These are phyloP conservation scores for Nixonia krombeini DNA, from an alignment of 1,140 invertebrate genomes.

Conservation along the genomic window DNA sequence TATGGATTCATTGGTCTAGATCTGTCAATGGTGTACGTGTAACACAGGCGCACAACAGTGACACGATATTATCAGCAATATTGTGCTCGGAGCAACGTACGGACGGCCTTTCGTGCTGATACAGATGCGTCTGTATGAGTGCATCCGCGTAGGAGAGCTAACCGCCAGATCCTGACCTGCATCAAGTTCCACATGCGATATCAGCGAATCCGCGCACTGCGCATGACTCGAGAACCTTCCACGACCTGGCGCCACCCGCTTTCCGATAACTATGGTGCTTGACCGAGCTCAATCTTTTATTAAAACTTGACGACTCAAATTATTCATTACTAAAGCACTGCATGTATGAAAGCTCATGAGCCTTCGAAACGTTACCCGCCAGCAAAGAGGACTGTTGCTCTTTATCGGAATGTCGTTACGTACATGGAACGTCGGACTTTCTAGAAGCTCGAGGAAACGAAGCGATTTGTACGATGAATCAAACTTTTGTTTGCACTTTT, in stretches of 20 bases:
- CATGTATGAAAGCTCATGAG: conserved; percentile 9
- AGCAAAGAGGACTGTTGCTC: too few relatives aligned
- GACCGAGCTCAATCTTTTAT: conserved; percentile 43
- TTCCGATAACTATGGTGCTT: conserved; percentile 36
- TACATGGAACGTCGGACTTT: too few relatives aligned
- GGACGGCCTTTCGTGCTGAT: conserved; percentile 50
- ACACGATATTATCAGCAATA: conserved; percentile 49
- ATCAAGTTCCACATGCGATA: conserved; percentile 49
- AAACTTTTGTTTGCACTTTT: too few relatives aligned
- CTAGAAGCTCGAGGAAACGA: too few relatives aligned
- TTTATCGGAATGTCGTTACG: too few relatives aligned
- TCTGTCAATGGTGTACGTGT: conserved; percentile 2
- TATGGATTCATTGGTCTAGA: background rate
- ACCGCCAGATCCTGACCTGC: conserved; percentile 61
- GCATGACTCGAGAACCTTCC: conserved; percentile 49
- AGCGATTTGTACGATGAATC: too few relatives aligned
- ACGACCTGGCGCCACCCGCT: conserved; percentile 39
- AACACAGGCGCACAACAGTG: conserved; percentile 31
- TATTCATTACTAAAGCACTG: conserved; percentile 19
- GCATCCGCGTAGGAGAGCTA: conserved; percentile 56
- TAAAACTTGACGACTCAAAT: conserved; percentile 24
- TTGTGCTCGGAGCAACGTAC: conserved; percentile 53
- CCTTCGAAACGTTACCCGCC: too few relatives aligned
- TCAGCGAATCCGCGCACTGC: conserved; percentile 41
- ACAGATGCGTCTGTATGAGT: conserved; percentile 50